Evolutionary conservation across 2,113 vertebrate genomes (phyloP).

Genomic region (Hemiprocne comata): DNA sequence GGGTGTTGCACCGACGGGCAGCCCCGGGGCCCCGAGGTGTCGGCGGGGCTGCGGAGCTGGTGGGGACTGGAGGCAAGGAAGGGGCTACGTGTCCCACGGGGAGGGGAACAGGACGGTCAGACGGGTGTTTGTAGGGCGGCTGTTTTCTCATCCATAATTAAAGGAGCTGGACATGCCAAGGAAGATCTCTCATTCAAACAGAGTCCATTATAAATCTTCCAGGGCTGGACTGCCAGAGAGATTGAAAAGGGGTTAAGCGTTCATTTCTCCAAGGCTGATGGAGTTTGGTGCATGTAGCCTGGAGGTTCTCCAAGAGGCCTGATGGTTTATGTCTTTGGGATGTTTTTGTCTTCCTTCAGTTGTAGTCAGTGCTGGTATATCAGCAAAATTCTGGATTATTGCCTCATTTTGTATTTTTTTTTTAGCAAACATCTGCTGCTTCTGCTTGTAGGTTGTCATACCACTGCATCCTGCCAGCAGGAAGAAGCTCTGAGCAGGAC

Average conservation of each 20-base stretch:
- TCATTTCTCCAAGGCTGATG: neutral
- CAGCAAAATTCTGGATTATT: conserved; percentile 43
- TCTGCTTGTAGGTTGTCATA: neutral
- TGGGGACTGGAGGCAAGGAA: fast-evolving
- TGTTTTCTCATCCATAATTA: neutral
- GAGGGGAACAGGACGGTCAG: neutral
- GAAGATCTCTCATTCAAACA: neutral
- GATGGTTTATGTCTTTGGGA: conserved; percentile 65
- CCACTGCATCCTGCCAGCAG: neutral
- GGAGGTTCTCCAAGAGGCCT: conserved; percentile 57
- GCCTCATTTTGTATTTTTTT: neutral
- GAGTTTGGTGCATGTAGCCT: conserved; percentile 16
- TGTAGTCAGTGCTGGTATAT: conserved; percentile 36
- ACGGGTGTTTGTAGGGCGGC: neutral
- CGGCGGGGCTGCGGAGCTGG: fast-evolving
- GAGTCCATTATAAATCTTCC: neutral
- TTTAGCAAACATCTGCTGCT: conserved; percentile 21
- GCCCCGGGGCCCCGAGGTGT: neutral
- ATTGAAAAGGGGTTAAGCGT: conserved; percentile 47
- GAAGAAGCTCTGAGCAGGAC: neutral
- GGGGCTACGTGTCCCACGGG: fast-evolving
- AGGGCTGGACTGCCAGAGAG: neutral
- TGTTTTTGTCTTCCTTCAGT: conserved; percentile 56
- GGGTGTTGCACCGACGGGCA: fast-evolving
- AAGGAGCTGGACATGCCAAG: neutral